phyloP scores from a whole-genome alignment of 2,113 vertebrate species.

The Tychaedon coryphoeus region DNA sequence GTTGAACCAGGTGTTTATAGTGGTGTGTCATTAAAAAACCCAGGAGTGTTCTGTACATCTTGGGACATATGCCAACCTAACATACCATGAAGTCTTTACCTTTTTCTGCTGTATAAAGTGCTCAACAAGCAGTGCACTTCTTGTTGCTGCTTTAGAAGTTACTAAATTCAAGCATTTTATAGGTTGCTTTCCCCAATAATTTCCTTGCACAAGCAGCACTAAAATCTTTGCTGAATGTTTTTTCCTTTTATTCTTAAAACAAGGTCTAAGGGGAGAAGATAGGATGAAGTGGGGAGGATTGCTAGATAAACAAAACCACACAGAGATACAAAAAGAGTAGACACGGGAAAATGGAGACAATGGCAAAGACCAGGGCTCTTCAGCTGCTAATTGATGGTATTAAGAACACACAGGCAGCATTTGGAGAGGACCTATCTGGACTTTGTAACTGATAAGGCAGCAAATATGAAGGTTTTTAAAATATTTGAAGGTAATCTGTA shows the following conservation, averaged over 20 bases:
- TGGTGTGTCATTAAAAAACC: not conserved
- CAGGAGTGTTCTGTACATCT: not conserved
- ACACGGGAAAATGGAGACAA: not conserved
- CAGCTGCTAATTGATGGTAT: not conserved
- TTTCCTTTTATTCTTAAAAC: not conserved
- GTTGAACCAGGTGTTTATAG: not conserved
- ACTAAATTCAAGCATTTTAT: not conserved
- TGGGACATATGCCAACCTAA: not conserved
- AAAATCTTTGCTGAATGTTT: not conserved
- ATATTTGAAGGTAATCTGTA: not conserved
- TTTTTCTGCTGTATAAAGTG: not conserved
- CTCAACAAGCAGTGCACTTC: not conserved
- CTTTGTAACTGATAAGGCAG: not conserved
- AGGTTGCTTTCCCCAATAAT: not conserved
- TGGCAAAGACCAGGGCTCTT: not conserved
- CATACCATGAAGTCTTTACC: not conserved
- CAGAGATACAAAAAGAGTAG: not conserved
- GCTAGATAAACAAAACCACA: not conserved
- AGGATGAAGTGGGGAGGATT: rapidly evolving
- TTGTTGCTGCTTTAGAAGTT: not conserved
- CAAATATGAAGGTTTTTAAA: not conserved
- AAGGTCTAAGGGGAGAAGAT: not conserved
- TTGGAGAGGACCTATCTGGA: not conserved
- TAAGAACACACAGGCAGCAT: not conserved
- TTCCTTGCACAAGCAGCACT: not conserved